Base-by-base conservation (phyloP, 2,888 invertebrate genomes). In the Hypomecis atomaria region DNA sequence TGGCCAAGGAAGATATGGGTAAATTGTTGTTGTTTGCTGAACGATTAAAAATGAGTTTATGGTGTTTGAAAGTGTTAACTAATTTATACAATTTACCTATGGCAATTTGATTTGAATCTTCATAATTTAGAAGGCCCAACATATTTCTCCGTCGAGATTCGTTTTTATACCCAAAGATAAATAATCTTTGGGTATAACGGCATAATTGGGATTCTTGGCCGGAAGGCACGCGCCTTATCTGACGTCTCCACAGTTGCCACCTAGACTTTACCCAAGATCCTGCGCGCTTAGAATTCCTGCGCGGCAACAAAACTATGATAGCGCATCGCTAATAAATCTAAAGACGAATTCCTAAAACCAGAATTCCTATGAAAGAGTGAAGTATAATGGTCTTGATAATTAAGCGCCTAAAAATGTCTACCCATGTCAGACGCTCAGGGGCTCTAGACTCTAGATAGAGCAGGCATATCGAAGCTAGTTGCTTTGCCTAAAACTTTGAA, bases 181-280 rank as follows among this genome's bases (percentile, higher is more conserved):
- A 71, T 73, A 73, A 71, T 71, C 73, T 73, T 69, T 63, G 64
- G 53, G 44, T 65, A 72, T 72, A 75, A 69, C 71, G 72, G 73
- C 75, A 77, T 81, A 71, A 74, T 71, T 77, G 72, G 76, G 72
- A 83, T 83, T 76, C 73, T 73, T 65, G 60, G 65, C 60, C 70
- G 70, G 70, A 76, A 72, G 72, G 71, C 74, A 71, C 66, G 66
- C 76, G 67, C 76, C 81, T 75, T 78, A 73, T 74, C 70, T 60
- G 68, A 73, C 72, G 71, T 72, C 71, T 63, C 53, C 62, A 67
- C 60, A 70, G 71, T 70, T 74, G 77, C 75, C 69, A 66, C 72
- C 68, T 75, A 74, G 67, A 75, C 75, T 70, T 65, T 59, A 70
- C 65, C 67, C 67, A 72, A 67, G 73, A 70, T 66, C 69, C 67